A percentile compares a stretch with the other conserved stretches of the same genome.
Conservation (phyloP, 2,113 vertebrate species). For the Bettongia penicillata region DNA sequence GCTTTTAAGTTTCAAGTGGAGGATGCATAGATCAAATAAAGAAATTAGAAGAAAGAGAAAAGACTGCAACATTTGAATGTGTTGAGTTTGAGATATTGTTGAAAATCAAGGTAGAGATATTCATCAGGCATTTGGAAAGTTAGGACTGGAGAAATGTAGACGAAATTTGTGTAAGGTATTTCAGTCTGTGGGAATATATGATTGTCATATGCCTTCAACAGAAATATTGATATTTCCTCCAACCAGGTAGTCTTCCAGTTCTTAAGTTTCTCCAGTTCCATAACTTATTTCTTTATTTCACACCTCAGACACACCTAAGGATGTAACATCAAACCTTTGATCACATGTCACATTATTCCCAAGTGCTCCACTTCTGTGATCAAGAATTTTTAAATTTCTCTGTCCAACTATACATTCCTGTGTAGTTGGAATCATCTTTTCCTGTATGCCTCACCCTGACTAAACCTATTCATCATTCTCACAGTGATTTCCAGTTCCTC, state of each 20-base stretch:
- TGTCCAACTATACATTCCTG: background rate
- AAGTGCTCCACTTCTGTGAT: background rate
- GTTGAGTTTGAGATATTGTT: background rate
- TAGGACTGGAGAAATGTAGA: background rate
- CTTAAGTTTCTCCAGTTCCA: background rate
- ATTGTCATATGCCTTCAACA: background rate
- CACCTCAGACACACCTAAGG: background rate
- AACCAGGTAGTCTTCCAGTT: background rate
- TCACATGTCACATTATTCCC: background rate
- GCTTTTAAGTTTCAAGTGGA: background rate
- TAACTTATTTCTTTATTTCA: background rate
- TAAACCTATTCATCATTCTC: background rate
- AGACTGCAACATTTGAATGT: background rate
- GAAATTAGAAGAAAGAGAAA: background rate
- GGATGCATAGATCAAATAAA: background rate
- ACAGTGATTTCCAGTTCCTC: background rate
- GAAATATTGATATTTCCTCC: background rate
- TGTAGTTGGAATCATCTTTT: background rate
- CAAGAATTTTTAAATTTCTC: background rate
- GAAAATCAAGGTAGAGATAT: background rate
- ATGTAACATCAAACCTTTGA: background rate
- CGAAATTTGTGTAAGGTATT: background rate
- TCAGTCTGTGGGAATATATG: background rate
- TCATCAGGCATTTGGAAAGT: background rate
- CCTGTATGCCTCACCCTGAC: background rate